Percentiles rank a stretch among this genome's conserved stretches.
phyloP scores from a whole-genome alignment of 2,113 vertebrate genomes.

The Synchiropus splendidus region DNA sequence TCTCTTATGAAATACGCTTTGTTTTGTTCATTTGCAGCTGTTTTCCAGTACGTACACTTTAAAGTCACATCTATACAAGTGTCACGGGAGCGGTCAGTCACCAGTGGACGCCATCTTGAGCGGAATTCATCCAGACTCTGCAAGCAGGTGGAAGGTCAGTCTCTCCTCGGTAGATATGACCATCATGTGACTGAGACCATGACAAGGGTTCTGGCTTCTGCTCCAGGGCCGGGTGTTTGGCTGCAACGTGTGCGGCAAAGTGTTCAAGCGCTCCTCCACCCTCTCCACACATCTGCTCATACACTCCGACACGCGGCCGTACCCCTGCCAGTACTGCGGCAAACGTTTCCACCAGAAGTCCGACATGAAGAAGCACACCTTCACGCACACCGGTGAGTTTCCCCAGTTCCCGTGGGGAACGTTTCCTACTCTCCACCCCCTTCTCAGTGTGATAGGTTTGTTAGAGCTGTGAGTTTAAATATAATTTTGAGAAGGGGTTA shows the following conservation, averaged over 20 bases:
- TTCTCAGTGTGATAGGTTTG: too few relatives aligned
- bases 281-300: constrained; percentile 68
- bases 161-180: background rate
- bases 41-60: constrained; percentile 40
- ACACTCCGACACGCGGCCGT: constrained; percentile 64
- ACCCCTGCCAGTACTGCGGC: constrained; percentile 66
- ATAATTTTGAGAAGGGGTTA: too few relatives aligned
- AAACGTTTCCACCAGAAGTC: constrained; percentile 71
- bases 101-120: constrained; percentile 11
- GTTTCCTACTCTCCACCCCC: too few relatives aligned
- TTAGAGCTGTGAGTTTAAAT: too few relatives aligned
- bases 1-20: too few relatives aligned
- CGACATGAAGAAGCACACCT: constrained; percentile 65
- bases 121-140: background rate
- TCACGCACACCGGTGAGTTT: constrained; percentile 53
- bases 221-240: constrained; percentile 53
- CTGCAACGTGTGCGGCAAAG: constrained; percentile 61
- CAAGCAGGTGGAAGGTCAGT: constrained; percentile 47
- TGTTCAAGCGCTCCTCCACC: constrained; percentile 68
- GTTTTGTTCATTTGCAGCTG: constrained; percentile 31
- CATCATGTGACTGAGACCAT: background rate
- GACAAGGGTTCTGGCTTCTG: constrained; percentile 5
- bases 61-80: constrained; percentile 42
- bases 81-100: constrained; percentile 19
- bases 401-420: too few relatives aligned